A percentile compares a stretch with the other conserved stretches of the same genome.
These are phyloP conservation scores for Drosophila birchii DNA, from an alignment of 2,888 invertebrate species.

Conservation along the genomic window DNA sequence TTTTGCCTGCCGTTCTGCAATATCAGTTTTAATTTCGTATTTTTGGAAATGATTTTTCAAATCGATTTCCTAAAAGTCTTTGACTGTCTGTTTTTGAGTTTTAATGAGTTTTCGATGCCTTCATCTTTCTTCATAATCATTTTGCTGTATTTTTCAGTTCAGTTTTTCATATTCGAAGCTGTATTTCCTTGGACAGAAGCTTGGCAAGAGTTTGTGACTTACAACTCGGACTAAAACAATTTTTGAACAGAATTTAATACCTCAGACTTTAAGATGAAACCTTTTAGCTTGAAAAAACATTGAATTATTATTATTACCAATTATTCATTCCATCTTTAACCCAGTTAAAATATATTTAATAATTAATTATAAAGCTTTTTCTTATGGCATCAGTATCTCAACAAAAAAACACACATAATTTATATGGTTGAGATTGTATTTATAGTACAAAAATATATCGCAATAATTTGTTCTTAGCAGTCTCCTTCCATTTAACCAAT, in stretches of 20 bases:
- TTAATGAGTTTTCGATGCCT: background rate
- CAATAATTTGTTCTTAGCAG: constrained; percentile 18
- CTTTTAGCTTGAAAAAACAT: too few relatives aligned
- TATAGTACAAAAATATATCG: constrained; percentile 16
- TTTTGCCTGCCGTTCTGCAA: background rate
- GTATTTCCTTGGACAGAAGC: too few relatives aligned
- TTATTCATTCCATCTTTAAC: too few relatives aligned
- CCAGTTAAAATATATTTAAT: background rate
- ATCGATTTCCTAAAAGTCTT: too few relatives aligned
- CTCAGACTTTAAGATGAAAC: background rate
- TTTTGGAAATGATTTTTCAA: background rate
- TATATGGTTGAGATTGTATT: constrained; percentile 12
- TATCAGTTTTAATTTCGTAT: background rate
- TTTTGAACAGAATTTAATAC: background rate
- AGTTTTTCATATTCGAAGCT: too few relatives aligned
- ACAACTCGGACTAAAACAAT: background rate
- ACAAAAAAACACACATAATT: background rate
- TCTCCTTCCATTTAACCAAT: constrained; percentile 7
- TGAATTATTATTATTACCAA: too few relatives aligned
- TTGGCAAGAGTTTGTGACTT: too few relatives aligned
- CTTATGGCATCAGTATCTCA: background rate
- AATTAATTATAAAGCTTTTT: background rate
- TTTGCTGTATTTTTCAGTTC: too few relatives aligned
- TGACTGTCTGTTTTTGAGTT: background rate
- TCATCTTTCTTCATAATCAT: too few relatives aligned